Conservation (phyloP, 2,797 vertebrate species). For the Poecilia picta region DNA sequence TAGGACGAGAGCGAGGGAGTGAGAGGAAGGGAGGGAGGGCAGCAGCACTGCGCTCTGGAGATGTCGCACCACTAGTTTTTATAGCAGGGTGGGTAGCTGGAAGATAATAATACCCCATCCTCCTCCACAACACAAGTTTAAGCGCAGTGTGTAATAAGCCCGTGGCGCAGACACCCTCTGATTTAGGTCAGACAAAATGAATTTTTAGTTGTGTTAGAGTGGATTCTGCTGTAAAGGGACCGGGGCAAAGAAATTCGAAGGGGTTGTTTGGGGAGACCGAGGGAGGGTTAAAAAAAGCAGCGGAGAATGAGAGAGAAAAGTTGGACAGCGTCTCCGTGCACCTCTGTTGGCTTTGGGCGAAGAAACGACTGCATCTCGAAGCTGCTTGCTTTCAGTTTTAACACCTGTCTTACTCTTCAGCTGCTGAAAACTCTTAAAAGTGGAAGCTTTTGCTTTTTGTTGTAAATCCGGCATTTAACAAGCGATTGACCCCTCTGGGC, state of each 20-base stretch:
- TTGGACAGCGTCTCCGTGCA: slow-evolving; percentile 50
- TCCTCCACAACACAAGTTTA: slow-evolving; percentile 87
- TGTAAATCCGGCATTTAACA: slow-evolving; percentile 8
- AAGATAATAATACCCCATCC: slow-evolving; percentile 90
- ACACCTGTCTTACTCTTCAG: slow-evolving; percentile 24
- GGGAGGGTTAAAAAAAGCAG: slow-evolving; percentile 59
- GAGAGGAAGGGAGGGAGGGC: slow-evolving; percentile 79
- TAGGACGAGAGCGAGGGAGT: slow-evolving; percentile 76
- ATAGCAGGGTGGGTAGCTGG: slow-evolving; percentile 88
- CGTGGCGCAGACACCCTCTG: slow-evolving; percentile 85
- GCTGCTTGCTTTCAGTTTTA: slow-evolving; percentile 32
- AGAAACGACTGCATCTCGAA: slow-evolving; percentile 36
- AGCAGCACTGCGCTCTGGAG: slow-evolving; percentile 83
- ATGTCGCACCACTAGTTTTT: slow-evolving; percentile 88
- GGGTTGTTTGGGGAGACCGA: slow-evolving; percentile 78
- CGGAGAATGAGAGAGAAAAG: slow-evolving; percentile 54
- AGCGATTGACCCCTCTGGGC: background rate
- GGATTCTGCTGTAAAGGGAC: slow-evolving; percentile 79
- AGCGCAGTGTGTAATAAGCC: slow-evolving; percentile 84
- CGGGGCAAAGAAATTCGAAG: slow-evolving; percentile 69
- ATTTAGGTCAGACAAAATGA: slow-evolving; percentile 89
- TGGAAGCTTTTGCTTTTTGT: background rate
- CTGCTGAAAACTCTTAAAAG: background rate
- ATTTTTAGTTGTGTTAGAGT: slow-evolving; percentile 85
- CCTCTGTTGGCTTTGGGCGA: slow-evolving; percentile 50